These are phyloP conservation scores for Thamnophis elegans DNA, from an alignment of 2,797 vertebrate genomes.

Conservation along the genomic window DNA sequence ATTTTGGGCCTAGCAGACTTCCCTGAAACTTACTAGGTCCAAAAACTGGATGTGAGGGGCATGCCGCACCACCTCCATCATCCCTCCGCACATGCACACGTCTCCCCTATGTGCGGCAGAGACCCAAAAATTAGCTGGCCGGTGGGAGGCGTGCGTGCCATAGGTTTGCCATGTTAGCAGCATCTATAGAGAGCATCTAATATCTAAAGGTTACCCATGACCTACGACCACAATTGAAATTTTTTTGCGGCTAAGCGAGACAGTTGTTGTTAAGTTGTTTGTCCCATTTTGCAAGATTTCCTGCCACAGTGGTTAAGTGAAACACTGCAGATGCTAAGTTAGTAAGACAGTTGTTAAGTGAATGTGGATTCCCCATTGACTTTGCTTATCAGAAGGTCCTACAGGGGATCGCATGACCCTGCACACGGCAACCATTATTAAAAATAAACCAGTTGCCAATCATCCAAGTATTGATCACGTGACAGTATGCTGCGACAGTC, in stretches of 20 bases:
- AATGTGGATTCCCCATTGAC: neutral
- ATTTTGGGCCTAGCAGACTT: too few relatives aligned
- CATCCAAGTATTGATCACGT: neutral
- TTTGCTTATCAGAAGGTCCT: too few relatives aligned
- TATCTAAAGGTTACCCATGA: neutral
- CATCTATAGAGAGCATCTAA: too few relatives aligned
- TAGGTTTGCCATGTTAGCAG: neutral
- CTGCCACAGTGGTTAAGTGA: neutral
- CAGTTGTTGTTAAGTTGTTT: neutral
- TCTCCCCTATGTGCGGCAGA: too few relatives aligned
- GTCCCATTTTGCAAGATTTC: neutral
- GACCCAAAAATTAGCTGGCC: too few relatives aligned
- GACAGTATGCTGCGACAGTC: neutral
- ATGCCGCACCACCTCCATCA: too few relatives aligned
- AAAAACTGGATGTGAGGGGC: too few relatives aligned
- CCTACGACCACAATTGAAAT: neutral
- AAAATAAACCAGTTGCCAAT: neutral
- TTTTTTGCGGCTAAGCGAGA: neutral
- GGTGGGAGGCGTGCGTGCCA: too few relatives aligned
- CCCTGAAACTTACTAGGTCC: too few relatives aligned
- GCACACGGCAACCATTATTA: neutral
- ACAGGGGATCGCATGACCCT: neutral
- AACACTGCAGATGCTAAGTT: neutral
- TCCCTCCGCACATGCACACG: too few relatives aligned
- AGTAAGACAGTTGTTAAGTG: neutral